Evolutionary conservation across 2,113 vertebrate species (phyloP).

Genomic region (Elgaria multicarinata): DNA sequence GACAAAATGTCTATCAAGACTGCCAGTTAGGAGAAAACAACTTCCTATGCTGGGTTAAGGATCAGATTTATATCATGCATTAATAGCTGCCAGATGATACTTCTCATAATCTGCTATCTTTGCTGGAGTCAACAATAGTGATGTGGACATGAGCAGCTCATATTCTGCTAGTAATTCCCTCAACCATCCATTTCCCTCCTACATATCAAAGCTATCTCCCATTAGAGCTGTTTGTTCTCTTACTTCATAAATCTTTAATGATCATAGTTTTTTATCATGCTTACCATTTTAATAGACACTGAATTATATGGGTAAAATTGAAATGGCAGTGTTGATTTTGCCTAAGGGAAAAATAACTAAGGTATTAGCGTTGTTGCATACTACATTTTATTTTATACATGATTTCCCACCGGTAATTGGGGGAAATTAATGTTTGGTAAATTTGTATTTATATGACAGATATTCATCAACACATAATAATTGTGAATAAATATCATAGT

Average conservation of each 20-base stretch:
- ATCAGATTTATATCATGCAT: background rate
- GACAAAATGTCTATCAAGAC: too few relatives aligned
- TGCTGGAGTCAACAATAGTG: background rate
- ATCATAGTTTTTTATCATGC: background rate
- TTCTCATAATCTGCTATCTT: background rate
- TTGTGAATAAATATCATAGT: conserved; percentile 25
- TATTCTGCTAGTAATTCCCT: background rate
- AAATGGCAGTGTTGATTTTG: conserved; percentile 9
- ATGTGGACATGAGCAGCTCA: background rate
- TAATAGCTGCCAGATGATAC: background rate
- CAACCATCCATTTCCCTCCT: background rate
- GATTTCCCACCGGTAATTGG: background rate
- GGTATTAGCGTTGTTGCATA: background rate
- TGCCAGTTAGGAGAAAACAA: background rate
- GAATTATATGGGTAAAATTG: background rate
- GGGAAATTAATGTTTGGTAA: conserved; percentile 22
- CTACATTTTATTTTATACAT: conserved; percentile 25
- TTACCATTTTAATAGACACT: background rate
- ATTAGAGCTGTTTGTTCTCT: background rate
- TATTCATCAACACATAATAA: conserved; percentile 8
- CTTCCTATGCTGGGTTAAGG: background rate
- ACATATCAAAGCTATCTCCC: background rate
- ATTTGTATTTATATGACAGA: conserved; percentile 22
- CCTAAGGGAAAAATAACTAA: conserved; percentile 1
- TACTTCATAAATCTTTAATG: conserved; percentile 17